Conservation (phyloP, 2,797 vertebrate species). For the Poecilia velifera region DNA sequence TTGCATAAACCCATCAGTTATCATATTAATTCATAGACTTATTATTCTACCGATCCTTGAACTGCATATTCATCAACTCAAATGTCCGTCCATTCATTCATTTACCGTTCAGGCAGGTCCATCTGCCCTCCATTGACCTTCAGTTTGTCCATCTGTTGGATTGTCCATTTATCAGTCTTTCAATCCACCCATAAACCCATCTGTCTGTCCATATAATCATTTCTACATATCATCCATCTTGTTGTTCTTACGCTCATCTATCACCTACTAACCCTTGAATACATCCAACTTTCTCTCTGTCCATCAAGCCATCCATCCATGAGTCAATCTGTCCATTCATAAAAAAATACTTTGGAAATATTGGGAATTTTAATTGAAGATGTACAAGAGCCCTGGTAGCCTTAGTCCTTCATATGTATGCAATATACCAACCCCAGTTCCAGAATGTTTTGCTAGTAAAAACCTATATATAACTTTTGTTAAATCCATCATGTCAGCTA, state of each 20-base stretch:
- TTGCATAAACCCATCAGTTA: background rate
- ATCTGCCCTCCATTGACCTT: background rate
- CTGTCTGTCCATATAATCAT: background rate
- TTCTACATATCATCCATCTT: background rate
- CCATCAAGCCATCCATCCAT: background rate
- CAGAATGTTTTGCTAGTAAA: background rate
- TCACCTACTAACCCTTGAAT: background rate
- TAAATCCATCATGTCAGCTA: background rate
- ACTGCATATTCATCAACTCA: background rate
- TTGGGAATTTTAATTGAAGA: background rate
- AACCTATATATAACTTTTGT: background rate
- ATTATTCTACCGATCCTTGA: background rate
- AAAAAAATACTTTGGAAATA: background rate
- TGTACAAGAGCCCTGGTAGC: conserved; percentile 8
- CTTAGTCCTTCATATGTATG: conserved; percentile 40
- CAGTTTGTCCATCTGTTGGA: background rate
- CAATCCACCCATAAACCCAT: background rate
- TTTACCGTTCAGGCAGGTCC: background rate
- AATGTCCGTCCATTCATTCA: background rate
- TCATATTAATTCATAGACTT: background rate
- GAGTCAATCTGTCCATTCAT: background rate
- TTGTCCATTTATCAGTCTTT: background rate
- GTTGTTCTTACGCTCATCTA: background rate
- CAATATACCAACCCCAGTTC: conserved; percentile 8
- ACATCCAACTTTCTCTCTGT: background rate